Evolutionary conservation across 2,888 invertebrate species (phyloP).

Genomic region (Stenoptilia bipunctidactyla): DNA sequence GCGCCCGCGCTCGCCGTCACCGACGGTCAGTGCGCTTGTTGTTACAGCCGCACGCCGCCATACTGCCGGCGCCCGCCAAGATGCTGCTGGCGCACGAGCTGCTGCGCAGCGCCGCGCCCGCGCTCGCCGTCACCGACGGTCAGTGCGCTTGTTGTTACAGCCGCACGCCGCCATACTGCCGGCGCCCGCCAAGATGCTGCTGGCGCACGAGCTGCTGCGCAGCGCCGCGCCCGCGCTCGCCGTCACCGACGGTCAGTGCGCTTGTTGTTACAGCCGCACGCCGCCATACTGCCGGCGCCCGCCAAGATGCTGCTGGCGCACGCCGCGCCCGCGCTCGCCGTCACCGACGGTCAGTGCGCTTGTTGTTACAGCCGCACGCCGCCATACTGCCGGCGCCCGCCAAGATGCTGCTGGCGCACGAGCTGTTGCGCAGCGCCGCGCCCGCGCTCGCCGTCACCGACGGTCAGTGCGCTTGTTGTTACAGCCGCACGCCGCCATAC

Average conservation of each 20-base stretch:
- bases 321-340: background rate
- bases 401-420: too few relatives aligned
- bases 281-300: background rate
- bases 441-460: too few relatives aligned
- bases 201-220: conserved; percentile 1
- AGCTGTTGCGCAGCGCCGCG: too few relatives aligned
- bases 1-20: too few relatives aligned
- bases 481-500: too few relatives aligned
- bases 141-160: background rate
- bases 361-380: background rate
- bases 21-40: too few relatives aligned
- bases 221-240: conserved; percentile 7
- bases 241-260: too few relatives aligned
- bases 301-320: background rate
- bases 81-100: conserved; percentile 7
- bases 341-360: background rate
- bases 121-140: conserved; percentile 9
- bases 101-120: conserved; percentile 7
- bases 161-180: background rate
- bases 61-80: conserved; percentile 5
- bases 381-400: too few relatives aligned
- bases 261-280: too few relatives aligned
- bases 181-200: background rate
- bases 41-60: too few relatives aligned
- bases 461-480: too few relatives aligned